These are phyloP conservation scores for Sinosuthora webbiana DNA, from an alignment of 2,113 vertebrate genomes.

Conservation along the genomic window DNA sequence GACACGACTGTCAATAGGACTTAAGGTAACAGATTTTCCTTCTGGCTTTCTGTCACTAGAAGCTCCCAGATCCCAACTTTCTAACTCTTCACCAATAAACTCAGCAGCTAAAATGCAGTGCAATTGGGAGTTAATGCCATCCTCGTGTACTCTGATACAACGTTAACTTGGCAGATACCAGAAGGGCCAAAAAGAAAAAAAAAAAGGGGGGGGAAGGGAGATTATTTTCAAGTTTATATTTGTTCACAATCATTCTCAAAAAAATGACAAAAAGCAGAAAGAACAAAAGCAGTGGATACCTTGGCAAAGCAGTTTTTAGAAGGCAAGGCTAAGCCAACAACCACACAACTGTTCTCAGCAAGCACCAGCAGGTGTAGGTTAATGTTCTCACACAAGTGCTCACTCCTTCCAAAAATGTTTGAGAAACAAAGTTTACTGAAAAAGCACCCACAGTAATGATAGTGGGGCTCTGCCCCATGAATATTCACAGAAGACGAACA, in stretches of 20 bases:
- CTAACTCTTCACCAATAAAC: background rate
- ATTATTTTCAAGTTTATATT: background rate
- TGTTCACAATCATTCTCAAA: background rate
- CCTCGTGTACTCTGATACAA: background rate
- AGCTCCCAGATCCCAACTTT: background rate
- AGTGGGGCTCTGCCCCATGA: background rate
- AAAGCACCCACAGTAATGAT: background rate
- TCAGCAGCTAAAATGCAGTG: background rate
- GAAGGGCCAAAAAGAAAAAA: fast-evolving
- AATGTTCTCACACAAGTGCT: fast-evolving
- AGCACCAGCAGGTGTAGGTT: background rate
- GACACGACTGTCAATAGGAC: background rate
- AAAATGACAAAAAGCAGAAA: background rate
- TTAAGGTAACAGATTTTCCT: background rate
- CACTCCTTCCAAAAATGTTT: background rate
- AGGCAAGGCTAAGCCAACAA: background rate
- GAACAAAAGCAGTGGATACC: background rate
- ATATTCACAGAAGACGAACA: background rate
- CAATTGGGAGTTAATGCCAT: background rate
- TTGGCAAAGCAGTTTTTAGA: background rate
- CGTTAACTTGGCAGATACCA: background rate
- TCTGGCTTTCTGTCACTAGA: background rate
- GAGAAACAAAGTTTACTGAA: background rate
- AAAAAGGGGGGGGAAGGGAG: fast-evolving
- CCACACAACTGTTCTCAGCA: background rate